Percentiles rank a stretch among this genome's conserved stretches.
These are phyloP conservation scores for Argyra leucocephala DNA, from an alignment of 2,888 invertebrate species.

Conservation along the genomic window DNA sequence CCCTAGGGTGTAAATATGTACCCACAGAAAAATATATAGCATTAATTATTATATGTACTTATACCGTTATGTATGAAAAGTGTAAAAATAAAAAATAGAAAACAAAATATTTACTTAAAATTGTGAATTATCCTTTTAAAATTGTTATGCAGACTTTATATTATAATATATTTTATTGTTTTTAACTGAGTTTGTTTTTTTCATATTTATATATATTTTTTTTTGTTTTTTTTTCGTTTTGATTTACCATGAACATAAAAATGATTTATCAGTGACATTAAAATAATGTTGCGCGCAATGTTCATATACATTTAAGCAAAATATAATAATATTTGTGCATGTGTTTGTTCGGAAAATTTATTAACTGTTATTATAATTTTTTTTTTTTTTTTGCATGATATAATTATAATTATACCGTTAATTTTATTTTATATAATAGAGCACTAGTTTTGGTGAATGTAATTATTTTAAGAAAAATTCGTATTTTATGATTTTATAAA, in stretches of 20 bases:
- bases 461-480: too few species aligned
- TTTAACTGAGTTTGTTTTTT: too few species aligned
- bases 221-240: conserved; percentile 28
- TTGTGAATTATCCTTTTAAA: not conserved
- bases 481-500: too few species aligned
- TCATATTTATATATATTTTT: not conserved
- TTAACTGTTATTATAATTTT: conserved; percentile 20
- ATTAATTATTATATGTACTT: too few species aligned
- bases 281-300: conserved; percentile 34
- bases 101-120: conserved; percentile 3
- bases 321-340: not conserved
- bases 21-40: too few species aligned
- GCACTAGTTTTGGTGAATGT: too few species aligned
- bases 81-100: not conserved
- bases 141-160: not conserved
- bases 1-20: too few species aligned
- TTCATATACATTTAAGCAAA: not conserved
- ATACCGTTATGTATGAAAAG: too few species aligned
- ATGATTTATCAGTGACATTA: conserved; percentile 42
- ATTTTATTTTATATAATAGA: too few species aligned
- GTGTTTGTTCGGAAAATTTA: not conserved
- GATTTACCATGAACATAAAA: conserved; percentile 44
- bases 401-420: too few species aligned
- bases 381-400: too few species aligned
- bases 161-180: not conserved